phyloP scores from a whole-genome alignment of 2,888 invertebrate species.

The Hemistola chrysoprasaria region DNA sequence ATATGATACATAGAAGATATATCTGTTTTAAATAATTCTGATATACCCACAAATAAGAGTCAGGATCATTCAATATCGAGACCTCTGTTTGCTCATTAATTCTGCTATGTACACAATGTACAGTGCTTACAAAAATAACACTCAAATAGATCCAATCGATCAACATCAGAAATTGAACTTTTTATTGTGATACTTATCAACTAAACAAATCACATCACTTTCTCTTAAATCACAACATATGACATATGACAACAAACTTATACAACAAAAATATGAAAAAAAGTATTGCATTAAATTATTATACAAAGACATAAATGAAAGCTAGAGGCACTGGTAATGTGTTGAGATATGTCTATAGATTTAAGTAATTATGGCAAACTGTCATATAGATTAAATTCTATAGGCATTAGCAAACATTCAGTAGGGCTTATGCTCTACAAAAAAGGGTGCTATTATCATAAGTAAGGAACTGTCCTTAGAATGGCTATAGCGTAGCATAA shows the following conservation, averaged over 20 bases:
- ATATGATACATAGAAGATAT: too few species aligned
- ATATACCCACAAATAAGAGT: not conserved
- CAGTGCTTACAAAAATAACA: constrained; percentile 21
- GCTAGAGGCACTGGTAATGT: too few species aligned
- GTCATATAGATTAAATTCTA: too few species aligned
- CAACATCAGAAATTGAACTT: constrained; percentile 20
- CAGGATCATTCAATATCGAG: constrained; percentile 11
- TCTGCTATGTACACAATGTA: constrained; percentile 7
- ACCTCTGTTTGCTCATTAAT: constrained; percentile 17
- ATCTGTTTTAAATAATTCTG: too few species aligned
- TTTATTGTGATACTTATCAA: constrained; percentile 37
- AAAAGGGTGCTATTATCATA: too few species aligned
- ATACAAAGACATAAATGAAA: not conserved
- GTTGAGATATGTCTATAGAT: too few species aligned
- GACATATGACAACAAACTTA: constrained; percentile 24
- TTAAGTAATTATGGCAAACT: too few species aligned
- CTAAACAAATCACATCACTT: constrained; percentile 48
- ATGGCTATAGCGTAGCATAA: too few species aligned
- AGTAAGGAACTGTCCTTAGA: too few species aligned
- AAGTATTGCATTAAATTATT: not conserved
- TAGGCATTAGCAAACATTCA: too few species aligned
- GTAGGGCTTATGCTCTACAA: too few species aligned
- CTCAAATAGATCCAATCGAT: constrained; percentile 6
- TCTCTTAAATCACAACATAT: constrained; percentile 40
- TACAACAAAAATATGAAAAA: constrained; percentile 8